Evolutionary conservation across 2,888 invertebrate genomes (phyloP).

Genomic region (Eremobia ochroleuca): DNA sequence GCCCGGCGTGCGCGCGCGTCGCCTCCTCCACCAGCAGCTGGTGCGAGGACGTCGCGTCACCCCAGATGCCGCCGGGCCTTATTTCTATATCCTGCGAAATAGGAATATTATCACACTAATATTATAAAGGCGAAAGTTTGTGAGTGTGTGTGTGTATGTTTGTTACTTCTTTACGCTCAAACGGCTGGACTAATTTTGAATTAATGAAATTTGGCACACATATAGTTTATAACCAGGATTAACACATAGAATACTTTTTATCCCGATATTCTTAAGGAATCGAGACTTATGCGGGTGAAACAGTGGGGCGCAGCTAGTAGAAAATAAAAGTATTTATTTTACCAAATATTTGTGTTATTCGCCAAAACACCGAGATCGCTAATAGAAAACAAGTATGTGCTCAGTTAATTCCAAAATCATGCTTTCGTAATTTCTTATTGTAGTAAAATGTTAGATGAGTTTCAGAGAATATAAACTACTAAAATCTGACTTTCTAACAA

Average conservation of each 20-base stretch:
- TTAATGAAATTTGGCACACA: no score
- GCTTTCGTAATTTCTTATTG: background rate
- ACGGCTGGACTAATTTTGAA: no score
- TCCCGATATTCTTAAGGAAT: no score
- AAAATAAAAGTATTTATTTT: background rate
- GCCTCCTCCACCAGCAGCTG: constrained; percentile 80
- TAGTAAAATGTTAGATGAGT: background rate
- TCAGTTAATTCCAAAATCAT: background rate
- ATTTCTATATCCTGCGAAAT: constrained; percentile 82
- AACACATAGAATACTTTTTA: no score
- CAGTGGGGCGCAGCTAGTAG: no score
- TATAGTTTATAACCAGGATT: no score
- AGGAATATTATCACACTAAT: no score
- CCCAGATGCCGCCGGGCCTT: constrained; percentile 81
- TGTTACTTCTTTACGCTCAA: no score
- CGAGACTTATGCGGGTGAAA: no score
- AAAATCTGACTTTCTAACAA: background rate
- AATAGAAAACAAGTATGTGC: background rate
- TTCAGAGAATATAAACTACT: background rate
- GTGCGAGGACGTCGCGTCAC: constrained; percentile 74
- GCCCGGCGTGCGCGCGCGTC: constrained; percentile 81
- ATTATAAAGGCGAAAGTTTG: no score
- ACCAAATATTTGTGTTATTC: background rate
- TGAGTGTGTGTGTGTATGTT: no score
- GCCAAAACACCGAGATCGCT: background rate